Conservation (phyloP, 2,113 vertebrate genomes). For the Proteles cristata region DNA sequence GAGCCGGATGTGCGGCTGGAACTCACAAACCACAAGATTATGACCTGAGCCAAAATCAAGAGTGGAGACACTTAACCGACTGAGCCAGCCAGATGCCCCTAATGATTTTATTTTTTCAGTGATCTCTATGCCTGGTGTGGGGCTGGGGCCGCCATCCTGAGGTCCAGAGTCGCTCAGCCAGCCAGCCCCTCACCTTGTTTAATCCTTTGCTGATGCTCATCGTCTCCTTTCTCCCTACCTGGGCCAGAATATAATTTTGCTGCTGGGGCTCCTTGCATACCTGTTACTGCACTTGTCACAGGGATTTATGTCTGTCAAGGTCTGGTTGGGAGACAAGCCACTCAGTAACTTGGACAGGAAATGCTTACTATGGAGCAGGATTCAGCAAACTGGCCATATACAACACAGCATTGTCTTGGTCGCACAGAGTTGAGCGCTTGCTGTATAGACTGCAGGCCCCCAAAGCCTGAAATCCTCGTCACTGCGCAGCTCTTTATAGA, state of each 20-base stretch:
- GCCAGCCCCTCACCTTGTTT: background rate
- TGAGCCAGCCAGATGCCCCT: too few relatives aligned
- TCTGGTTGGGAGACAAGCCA: background rate
- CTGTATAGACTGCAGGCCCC: rapidly evolving
- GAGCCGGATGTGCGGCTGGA: too few relatives aligned
- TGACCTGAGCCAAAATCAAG: too few relatives aligned
- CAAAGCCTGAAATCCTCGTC: background rate
- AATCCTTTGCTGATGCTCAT: background rate
- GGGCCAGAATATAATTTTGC: rapidly evolving
- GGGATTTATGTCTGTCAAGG: background rate
- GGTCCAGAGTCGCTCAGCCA: background rate
- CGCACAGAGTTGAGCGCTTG: rapidly evolving
- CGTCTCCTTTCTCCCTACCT: rapidly evolving
- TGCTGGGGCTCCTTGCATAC: rapidly evolving
- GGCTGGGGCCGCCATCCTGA: background rate
- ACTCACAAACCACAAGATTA: too few relatives aligned
- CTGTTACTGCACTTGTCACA: rapidly evolving
- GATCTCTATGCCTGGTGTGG: background rate
- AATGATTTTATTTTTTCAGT: background rate
- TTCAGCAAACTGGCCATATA: rapidly evolving
- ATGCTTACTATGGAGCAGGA: background rate
- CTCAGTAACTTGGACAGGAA: background rate
- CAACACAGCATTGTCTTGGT: rapidly evolving
- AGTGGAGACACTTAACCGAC: too few relatives aligned
- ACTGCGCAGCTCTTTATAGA: rapidly evolving